Base-by-base conservation (phyloP, 2,888 invertebrate species). In the Phoronis australis region DNA sequence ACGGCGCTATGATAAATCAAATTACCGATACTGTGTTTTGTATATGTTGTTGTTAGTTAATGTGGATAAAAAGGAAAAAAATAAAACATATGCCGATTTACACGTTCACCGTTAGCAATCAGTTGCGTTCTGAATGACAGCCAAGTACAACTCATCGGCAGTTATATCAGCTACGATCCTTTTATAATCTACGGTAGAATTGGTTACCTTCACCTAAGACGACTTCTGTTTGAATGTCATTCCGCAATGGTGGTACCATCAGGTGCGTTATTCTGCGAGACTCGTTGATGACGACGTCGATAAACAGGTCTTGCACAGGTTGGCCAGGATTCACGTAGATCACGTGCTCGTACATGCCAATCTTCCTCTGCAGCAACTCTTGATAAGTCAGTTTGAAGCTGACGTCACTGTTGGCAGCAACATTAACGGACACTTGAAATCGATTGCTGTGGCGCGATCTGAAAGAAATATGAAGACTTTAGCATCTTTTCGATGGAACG, bases 341-440 rank as follows among this genome's bases (percentile, higher is more conserved):
- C 12, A 83, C 82, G 59, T 85, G 82, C 65, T 86, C 84, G 77
- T 87, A 88, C 9, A 82, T 80, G 4, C 84, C 83, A 53, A 83
- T 80, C 47, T 82, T 81, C 3, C 87, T 80, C 21, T 80, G 75
- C 42, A 88, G 72, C 37, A 88, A 65, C 73, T 88, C 86, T 67
- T 88, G 86, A 70, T 89, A 89, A 0, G 83, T 85, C 56, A 87
- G 73, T 64, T 84, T 84, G 73, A 89, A 88, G 1, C 80, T 78
- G 0, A 84, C 85, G 53, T 82, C 82, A 18, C 81, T 81, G 48
- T 80, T 75, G 0, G 85, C 80, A 54, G 84, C 85, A 4, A 87
- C 79, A 66, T 86, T 86, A 37, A 86, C 83, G 0, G 83, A 81
- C 12, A 71, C 66, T 21, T 64, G 60, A 56, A 69, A 69, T 42